Evolutionary conservation across 2,797 vertebrate genomes (phyloP).

Genomic region (Ptychadena robeensis): DNA sequence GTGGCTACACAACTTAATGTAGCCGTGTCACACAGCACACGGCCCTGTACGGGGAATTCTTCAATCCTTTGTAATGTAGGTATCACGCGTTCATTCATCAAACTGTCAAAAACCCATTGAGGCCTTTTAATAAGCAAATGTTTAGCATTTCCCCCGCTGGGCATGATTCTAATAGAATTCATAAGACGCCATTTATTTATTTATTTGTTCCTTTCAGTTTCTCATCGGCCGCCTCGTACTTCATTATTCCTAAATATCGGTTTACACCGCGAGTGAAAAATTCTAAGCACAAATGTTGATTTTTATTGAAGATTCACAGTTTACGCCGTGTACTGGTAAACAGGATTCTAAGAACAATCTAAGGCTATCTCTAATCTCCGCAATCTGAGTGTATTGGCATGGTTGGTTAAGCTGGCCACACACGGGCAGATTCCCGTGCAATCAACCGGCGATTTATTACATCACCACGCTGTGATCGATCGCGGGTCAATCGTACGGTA

Average conservation of each 20-base stretch:
- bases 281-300: neutral
- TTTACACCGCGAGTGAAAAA: neutral
- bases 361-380: neutral
- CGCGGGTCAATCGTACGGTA: too few relatives aligned
- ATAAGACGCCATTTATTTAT: constrained; percentile 3
- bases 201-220: constrained; percentile 2
- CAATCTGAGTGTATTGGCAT: too few relatives aligned
- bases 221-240: neutral
- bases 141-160: constrained; percentile 48
- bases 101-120: constrained; percentile 49
- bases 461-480: too few relatives aligned
- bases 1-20: neutral
- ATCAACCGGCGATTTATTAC: too few relatives aligned
- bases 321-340: neutral
- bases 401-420: too few relatives aligned
- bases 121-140: constrained; percentile 55
- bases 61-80: constrained; percentile 35
- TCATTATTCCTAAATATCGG: neutral
- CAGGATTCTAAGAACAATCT: neutral
- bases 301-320: neutral
- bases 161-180: constrained; percentile 47
- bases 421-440: too few relatives aligned
- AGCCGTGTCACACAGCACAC: constrained; percentile 1
- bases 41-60: constrained; percentile 9
- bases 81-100: constrained; percentile 46